These are phyloP conservation scores for Leptopilina boulardi DNA, from an alignment of 1,140 invertebrate species.

Conservation along the genomic window DNA sequence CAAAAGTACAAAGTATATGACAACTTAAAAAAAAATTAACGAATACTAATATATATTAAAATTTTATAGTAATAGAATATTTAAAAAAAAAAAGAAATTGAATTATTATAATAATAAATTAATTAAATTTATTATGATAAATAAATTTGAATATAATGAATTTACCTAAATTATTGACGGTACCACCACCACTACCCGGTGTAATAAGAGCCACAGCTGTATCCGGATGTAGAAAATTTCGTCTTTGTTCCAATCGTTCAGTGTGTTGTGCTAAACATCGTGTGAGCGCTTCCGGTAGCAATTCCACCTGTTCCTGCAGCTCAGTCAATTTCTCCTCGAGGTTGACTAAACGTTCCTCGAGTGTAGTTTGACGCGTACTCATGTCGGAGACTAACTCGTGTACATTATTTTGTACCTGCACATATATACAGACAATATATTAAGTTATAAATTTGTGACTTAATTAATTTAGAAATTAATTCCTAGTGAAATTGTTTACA, in stretches of 20 bases:
- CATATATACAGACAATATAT: not conserved
- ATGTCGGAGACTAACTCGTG: constrained; percentile 98
- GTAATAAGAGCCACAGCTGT: constrained; percentile 80
- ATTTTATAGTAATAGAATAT: not conserved
- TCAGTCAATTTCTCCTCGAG: constrained; percentile 91
- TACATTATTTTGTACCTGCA: constrained; percentile 96
- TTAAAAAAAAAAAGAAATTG: not conserved
- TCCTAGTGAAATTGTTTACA: not conserved
- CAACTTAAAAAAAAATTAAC: too few species aligned
- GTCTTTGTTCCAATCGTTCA: constrained; percentile 83
- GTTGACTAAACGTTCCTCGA: constrained; percentile 90
- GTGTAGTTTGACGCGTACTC: constrained; percentile 91
- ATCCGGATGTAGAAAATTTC: constrained; percentile 91
- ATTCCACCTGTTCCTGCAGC: constrained; percentile 88
- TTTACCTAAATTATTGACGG: constrained; percentile 33
- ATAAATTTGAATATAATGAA: not conserved
- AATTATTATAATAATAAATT: too few species aligned
- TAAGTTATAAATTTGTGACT: not conserved
- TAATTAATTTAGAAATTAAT: not conserved
- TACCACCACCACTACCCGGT: constrained; percentile 63
- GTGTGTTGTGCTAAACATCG: constrained; percentile 83
- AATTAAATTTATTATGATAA: not conserved
- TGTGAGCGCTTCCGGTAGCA: constrained; percentile 88
- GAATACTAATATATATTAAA: too few species aligned
- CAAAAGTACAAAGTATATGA: too few species aligned